Evolutionary conservation across 2,113 vertebrate species (phyloP).

Genomic region (Narcine bancroftii): DNA sequence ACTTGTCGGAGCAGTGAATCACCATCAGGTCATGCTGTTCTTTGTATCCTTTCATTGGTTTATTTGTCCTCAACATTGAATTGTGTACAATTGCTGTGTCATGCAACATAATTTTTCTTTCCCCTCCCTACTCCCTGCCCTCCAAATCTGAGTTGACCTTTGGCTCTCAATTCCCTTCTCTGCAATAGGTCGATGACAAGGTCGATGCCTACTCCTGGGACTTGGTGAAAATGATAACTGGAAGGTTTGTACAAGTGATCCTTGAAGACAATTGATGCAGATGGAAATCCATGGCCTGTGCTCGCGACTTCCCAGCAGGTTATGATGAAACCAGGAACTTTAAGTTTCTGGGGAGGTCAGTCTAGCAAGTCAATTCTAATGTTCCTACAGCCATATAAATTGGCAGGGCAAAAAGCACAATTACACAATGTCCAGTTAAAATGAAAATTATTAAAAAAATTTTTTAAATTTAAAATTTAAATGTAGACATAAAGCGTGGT

Average conservation of each 20-base stretch:
- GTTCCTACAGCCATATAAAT: no score
- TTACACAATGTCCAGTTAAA: no score
- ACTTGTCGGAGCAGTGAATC: conserved; percentile 73
- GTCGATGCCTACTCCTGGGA: background rate
- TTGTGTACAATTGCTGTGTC: background rate
- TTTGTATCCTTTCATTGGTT: conserved; percentile 73
- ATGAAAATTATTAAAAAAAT: no score
- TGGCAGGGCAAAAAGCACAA: no score
- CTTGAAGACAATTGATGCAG: background rate
- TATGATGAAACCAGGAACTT: background rate
- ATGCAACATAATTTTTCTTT: background rate
- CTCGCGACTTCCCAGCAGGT: background rate
- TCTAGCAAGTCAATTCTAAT: no score
- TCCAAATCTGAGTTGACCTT: conserved; percentile 17
- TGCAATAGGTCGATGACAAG: no score
- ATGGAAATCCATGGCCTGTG: background rate
- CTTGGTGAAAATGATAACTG: background rate
- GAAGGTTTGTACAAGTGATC: background rate
- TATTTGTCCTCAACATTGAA: background rate
- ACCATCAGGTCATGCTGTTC: conserved; percentile 91
- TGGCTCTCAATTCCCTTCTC: background rate
- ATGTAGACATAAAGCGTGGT: no score
- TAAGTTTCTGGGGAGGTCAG: no score
- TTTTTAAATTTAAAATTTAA: no score
- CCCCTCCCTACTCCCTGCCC: background rate